Evolutionary conservation across 2,888 invertebrate genomes (phyloP).

Genomic region (Hemaris fuciformis): DNA sequence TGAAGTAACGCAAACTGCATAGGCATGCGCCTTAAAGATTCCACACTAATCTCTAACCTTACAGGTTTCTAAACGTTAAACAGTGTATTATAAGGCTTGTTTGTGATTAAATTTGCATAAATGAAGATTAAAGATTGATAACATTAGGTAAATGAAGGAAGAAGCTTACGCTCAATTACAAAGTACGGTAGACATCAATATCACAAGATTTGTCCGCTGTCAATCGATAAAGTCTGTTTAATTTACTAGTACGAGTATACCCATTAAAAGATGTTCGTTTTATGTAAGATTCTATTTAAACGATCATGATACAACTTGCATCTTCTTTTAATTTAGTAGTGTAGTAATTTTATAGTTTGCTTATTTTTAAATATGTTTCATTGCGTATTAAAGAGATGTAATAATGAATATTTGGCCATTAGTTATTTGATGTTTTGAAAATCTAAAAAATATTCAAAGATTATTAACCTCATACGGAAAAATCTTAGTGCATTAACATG

Average conservation of each 20-base stretch:
- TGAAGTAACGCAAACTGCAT: background rate
- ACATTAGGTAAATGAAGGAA: slow-evolving; percentile 19
- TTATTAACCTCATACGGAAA: no score
- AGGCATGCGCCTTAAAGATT: background rate
- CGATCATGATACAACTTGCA: no score
- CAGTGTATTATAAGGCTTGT: slow-evolving; percentile 23
- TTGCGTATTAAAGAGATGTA: background rate
- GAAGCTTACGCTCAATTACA: slow-evolving; percentile 5
- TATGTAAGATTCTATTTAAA: background rate
- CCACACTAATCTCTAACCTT: slow-evolving; percentile 20
- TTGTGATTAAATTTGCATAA: slow-evolving; percentile 36
- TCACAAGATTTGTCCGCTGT: background rate
- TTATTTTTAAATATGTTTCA: background rate
- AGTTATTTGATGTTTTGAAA: no score
- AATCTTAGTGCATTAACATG: no score
- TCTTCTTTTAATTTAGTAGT: background rate
- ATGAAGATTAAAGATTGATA: slow-evolving; percentile 25
- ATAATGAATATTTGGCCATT: no score
- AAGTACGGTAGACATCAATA: background rate
- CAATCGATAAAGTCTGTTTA: slow-evolving; percentile 21
- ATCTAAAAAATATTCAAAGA: no score
- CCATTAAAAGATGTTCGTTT: background rate
- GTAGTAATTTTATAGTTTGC: background rate
- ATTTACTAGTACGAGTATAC: background rate
- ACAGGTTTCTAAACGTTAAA: slow-evolving; percentile 30